phyloP scores from a whole-genome alignment of 2,797 vertebrate genomes.

The Apogon hyalosoma region DNA sequence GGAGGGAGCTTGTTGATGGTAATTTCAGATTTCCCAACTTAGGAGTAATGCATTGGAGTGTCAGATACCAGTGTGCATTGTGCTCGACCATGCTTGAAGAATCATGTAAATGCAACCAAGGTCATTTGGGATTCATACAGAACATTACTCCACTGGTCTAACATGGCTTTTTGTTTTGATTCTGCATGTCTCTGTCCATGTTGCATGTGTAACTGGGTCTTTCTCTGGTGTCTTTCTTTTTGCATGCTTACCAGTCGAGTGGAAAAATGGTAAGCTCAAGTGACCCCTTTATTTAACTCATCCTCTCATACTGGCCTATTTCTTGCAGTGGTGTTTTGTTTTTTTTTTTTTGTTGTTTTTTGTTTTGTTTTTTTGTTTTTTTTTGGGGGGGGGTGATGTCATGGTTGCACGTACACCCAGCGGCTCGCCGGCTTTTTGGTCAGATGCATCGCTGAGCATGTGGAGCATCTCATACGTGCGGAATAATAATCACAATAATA shows the following conservation, averaged over 20 bases:
- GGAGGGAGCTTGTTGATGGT: slow-evolving; percentile 59
- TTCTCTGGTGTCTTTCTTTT: slow-evolving; percentile 86
- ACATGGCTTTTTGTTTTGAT: slow-evolving; percentile 67
- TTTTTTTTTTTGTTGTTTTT: not conserved
- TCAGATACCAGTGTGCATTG: slow-evolving; percentile 42
- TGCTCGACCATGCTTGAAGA: slow-evolving; percentile 63
- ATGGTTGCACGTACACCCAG: slow-evolving; percentile 55
- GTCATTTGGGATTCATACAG: slow-evolving; percentile 68
- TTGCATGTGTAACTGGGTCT: slow-evolving; percentile 87
- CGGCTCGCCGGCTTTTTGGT: slow-evolving; percentile 41
- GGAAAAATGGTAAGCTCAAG: slow-evolving; percentile 97
- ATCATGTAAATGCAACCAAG: slow-evolving; percentile 64
- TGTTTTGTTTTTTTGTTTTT: too few relatives aligned
- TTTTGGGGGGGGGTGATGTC: slow-evolving; percentile 42
- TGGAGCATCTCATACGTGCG: slow-evolving; percentile 12
- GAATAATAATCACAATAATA: slow-evolving; percentile 5
- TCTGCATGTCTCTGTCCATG: slow-evolving; percentile 79
- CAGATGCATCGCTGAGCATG: slow-evolving; percentile 63
- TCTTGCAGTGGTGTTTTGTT: slow-evolving; percentile 41
- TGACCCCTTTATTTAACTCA: slow-evolving; percentile 67
- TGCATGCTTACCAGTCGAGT: slow-evolving; percentile 93
- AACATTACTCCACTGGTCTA: slow-evolving; percentile 63
- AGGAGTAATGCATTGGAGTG: slow-evolving; percentile 60
- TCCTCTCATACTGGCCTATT: slow-evolving; percentile 57
- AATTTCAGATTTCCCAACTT: slow-evolving; percentile 63